Evolutionary conservation across 1,140 invertebrate genomes (phyloP).

Genomic region (Pteromalus puparum): DNA sequence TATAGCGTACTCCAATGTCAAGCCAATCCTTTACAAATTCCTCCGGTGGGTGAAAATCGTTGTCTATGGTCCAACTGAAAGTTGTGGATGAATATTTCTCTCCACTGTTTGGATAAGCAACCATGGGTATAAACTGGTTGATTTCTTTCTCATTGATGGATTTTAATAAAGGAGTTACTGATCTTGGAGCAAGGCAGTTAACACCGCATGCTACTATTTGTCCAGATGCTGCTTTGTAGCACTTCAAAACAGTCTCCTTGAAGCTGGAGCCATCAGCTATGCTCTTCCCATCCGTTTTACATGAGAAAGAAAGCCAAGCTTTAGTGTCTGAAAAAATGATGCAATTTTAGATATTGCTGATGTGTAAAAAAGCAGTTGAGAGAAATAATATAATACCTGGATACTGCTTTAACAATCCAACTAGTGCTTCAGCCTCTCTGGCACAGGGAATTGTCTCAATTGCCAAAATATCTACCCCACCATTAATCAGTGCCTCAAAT

Average conservation of each 20-base stretch:
- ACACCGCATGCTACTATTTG: slow-evolving; percentile 89
- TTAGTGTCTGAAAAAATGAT: slow-evolving; percentile 70
- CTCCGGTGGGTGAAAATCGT: slow-evolving; percentile 75
- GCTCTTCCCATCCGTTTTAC: slow-evolving; percentile 81
- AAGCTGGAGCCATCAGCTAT: slow-evolving; percentile 87
- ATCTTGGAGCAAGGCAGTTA: slow-evolving; percentile 87
- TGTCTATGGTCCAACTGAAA: slow-evolving; percentile 77
- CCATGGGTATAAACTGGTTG: slow-evolving; percentile 73
- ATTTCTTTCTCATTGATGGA: slow-evolving; percentile 69
- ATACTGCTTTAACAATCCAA: slow-evolving; percentile 85
- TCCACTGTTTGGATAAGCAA: slow-evolving; percentile 87
- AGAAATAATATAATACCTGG: slow-evolving; percentile 66
- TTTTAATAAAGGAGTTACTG: slow-evolving; percentile 77
- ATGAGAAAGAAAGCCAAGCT: slow-evolving; percentile 91
- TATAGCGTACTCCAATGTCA: slow-evolving; percentile 81
- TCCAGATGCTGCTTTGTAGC: slow-evolving; percentile 79
- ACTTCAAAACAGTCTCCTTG: slow-evolving; percentile 77
- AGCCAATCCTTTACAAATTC: slow-evolving; percentile 83
- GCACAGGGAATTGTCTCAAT: slow-evolving; percentile 93
- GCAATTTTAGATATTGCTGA: not conserved
- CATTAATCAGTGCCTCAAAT: slow-evolving; percentile 84
- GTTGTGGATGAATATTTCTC: slow-evolving; percentile 76
- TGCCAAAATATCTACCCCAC: slow-evolving; percentile 88
- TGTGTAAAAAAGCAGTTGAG: not conserved
- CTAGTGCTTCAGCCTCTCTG: slow-evolving; percentile 87